phyloP scores from a whole-genome alignment of 2,888 invertebrate genomes.

The Mycalesis mineus region DNA sequence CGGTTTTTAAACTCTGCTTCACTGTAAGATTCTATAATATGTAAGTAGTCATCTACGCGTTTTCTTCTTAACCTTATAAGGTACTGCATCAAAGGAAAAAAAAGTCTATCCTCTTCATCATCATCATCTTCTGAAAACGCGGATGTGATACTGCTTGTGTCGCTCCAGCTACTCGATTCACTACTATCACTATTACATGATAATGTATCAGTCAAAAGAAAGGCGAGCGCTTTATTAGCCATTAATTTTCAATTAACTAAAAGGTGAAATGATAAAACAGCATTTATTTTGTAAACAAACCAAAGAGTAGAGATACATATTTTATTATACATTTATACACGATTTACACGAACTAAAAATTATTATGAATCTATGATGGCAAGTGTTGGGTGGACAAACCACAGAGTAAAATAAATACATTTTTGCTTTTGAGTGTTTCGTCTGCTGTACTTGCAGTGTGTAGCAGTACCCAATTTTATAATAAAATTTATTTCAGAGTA shows the following conservation, averaged over 20 bases:
- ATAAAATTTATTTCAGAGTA: no score
- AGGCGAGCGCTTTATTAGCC: constrained; percentile 39
- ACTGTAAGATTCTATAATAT: constrained; percentile 56
- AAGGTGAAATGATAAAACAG: no score
- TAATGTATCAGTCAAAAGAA: constrained; percentile 40
- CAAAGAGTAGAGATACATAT: no score
- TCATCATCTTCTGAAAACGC: constrained; percentile 44
- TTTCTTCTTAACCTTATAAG: constrained; percentile 45
- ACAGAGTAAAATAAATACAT: no score
- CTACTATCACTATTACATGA: constrained; percentile 42
- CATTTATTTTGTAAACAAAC: neutral
- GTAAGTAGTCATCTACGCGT: constrained; percentile 55
- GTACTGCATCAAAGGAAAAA: constrained; percentile 57
- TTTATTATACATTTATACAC: no score
- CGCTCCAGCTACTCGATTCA: constrained; percentile 50
- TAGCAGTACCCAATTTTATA: no score
- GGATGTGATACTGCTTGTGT: constrained; percentile 37
- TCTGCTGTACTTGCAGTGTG: no score
- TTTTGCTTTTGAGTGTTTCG: no score
- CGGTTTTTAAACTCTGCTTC: constrained; percentile 54
- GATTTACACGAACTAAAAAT: no score
- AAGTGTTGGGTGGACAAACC: no score
- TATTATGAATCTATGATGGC: no score
- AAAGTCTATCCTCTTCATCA: constrained; percentile 43
- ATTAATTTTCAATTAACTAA: constrained; percentile 28